These are phyloP conservation scores for Napeogenes inachia DNA, from an alignment of 2,888 invertebrate genomes.

Conservation along the genomic window DNA sequence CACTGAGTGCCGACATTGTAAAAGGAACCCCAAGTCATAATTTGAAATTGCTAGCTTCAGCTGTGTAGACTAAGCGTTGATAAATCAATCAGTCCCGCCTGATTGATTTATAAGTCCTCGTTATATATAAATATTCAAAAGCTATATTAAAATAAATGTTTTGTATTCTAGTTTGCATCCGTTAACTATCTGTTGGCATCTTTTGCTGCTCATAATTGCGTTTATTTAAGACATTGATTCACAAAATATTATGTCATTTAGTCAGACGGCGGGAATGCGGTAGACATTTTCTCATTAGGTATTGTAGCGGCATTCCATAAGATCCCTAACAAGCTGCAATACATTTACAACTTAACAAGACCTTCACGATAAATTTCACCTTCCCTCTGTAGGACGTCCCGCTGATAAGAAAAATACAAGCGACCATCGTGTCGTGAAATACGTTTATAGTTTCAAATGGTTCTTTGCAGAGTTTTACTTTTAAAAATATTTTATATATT, in stretches of 20 bases:
- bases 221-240: background rate
- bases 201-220: slow-evolving; percentile 4
- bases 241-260: slow-evolving; percentile 7
- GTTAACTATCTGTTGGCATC: background rate
- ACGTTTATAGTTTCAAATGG: slow-evolving; percentile 5
- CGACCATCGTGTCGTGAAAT: slow-evolving; percentile 29
- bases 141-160: background rate
- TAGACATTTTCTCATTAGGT: slow-evolving; percentile 15
- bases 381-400: slow-evolving; percentile 32
- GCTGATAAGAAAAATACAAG: slow-evolving; percentile 44
- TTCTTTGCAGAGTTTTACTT: background rate
- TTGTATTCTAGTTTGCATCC: background rate
- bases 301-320: slow-evolving; percentile 38
- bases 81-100: no score
- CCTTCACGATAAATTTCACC: slow-evolving; percentile 52
- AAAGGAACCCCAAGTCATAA: no score
- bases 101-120: no score
- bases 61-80: no score
- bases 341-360: slow-evolving; percentile 64
- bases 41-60: no score
- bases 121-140: no score
- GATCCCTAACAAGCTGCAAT: slow-evolving; percentile 53
- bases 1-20: no score
- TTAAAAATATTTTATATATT: background rate
- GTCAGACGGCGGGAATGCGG: slow-evolving; percentile 1